Conservation (phyloP, 1,140 invertebrate genomes). For the Drosophila arizonae region DNA sequence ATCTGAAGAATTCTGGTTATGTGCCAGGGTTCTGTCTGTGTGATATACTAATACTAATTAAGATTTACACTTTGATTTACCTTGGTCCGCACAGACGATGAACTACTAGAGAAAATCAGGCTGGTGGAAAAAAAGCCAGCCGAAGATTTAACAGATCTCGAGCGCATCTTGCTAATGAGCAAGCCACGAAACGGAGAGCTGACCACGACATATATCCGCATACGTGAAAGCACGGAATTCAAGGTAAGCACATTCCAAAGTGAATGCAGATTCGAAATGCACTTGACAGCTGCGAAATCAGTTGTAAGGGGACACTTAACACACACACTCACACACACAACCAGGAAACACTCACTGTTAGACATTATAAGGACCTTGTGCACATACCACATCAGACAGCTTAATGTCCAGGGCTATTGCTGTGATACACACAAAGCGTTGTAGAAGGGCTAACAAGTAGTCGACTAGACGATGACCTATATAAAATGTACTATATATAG, state of each 20-base stretch:
- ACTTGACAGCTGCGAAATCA: not conserved
- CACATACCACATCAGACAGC: constrained; percentile 13
- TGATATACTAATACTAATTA: constrained; percentile 1
- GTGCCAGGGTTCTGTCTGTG: constrained; percentile 3
- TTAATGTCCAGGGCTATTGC: constrained; percentile 6
- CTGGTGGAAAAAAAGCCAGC: constrained; percentile 86
- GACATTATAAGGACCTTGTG: constrained; percentile 12
- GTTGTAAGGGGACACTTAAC: constrained; percentile 12
- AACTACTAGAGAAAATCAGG: constrained; percentile 73
- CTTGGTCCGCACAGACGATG: constrained; percentile 63
- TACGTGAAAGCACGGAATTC: constrained; percentile 99
- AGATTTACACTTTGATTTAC: not conserved
- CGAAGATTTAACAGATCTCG: constrained; percentile 88
- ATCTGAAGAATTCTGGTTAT: not conserved
- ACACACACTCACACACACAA: not conserved
- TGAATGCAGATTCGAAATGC: not conserved
- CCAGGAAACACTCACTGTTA: not conserved
- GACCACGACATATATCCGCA: constrained; percentile 91
- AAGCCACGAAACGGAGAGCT: constrained; percentile 94
- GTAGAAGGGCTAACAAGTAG: no score
- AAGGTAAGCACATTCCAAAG: constrained; percentile 87
- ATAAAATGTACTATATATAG: no score
- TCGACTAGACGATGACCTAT: no score
- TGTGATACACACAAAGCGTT: not conserved
- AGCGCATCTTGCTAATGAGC: constrained; percentile 95